Base-by-base conservation (phyloP, 1,140 invertebrate species). In the Apocrypta bakeri region DNA sequence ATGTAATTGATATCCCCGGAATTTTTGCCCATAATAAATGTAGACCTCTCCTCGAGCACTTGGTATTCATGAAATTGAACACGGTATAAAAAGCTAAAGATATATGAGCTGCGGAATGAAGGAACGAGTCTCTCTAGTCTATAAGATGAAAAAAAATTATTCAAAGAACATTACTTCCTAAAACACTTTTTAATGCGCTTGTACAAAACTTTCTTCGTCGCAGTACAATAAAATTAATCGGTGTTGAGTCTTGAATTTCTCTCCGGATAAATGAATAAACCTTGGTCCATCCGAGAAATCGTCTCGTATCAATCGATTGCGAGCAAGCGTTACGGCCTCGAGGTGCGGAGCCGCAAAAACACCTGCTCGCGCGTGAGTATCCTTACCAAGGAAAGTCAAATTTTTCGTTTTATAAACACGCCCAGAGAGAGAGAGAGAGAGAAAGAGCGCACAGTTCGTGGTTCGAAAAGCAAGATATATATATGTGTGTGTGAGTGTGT, bases 321-420 rank as follows among this genome's bases (percentile, higher is more conserved):
- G 17, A n/a, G n/a, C n/a, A n/a, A n/a, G n/a, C n/a, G n/a, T n/a
- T n/a, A n/a, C n/a, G n/a, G n/a, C n/a, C 48, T 56, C 48, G 48
- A 56, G 48, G 6, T 21, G 21, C 7, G 27, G 8, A 27, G 69
- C 8, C 24, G 24, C 29, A 33, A 17, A 72, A 29, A 25, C 69
- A 72, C 69, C 33, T 72, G 69, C 31, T 25, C 17, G 2, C 68
- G 27, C 7, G 27, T 3, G n/a, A 31, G 25, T n/a, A 17, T 72
- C 40, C 17, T 61, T 56, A 64, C 21, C 79, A 40, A 81, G 11
- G 56, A 81, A 81, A 81, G 71, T 74, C 40, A 64, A 42, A 63
- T 63, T 74, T 74, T 74, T 56, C 42, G 48, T 79, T 4, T 9
- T 37, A 48, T 56, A 3, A 17, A 56, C 31, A n/a, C 21, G 27